Evolutionary conservation across 2,888 invertebrate species (phyloP), one percentile per base, ranked within the genome.

Genomic region (Xylota sylvarum): DNA sequence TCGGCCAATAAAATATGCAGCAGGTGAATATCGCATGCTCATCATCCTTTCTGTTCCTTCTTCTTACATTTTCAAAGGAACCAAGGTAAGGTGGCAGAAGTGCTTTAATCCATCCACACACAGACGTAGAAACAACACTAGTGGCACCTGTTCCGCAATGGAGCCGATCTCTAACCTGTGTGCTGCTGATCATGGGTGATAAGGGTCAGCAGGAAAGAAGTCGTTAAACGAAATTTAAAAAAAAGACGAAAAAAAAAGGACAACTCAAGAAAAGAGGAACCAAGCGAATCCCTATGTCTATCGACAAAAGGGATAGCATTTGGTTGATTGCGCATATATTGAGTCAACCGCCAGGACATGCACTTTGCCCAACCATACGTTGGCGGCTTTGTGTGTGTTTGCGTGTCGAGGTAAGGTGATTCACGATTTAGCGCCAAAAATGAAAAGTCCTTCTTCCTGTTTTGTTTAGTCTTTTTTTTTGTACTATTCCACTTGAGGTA

Each of bases 181-280:
- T 48, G 27, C 23, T 12, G 72, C n/a, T 27, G 82, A 82, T 82
- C 82, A 64, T 50, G 48, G 73, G 67, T 37, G 86, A 86, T 86
- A 86, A 86, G 82, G 86, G 86, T 86, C 86, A 78, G 86, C 82
- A 86, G 86, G 86, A 86, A 86, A 86, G 82, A 78, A 86, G 86
- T 86, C 86, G 86, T 86, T 86, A 86, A 86, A 84, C 7, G 48
- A 37, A 64, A 60, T 37, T 72, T 12, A 14, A 48, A n/a, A 65
- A 55, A 48, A n/a, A 65, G 43, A 60, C 10, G 27, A 35, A 56
- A 14, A 70, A 64, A 60, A 56, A 35, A 56, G 60, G 48, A 78
- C 72, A 67, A 67, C 56, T 27, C 9, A 12, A 2, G 60, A 37
- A 46, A 35, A 72, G 58, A 80, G 37, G 77, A 77, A 76, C 48